Evolutionary conservation across 2,113 vertebrate species (phyloP).

Genomic region (Herpetotheres cachinnans): DNA sequence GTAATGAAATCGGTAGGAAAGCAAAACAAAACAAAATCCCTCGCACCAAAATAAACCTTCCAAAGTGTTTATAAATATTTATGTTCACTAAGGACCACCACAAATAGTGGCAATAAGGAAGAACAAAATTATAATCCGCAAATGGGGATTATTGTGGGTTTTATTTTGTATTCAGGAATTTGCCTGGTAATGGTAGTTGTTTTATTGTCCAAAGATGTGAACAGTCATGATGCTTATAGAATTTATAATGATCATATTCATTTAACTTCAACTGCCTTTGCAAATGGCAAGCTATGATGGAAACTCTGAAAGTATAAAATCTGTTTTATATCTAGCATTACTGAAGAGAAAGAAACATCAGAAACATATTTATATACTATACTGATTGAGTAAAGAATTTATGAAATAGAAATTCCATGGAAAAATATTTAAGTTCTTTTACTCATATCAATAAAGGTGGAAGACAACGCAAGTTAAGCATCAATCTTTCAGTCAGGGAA

Average conservation of each 20-base stretch:
- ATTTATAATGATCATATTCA: not conserved
- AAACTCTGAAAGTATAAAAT: not conserved
- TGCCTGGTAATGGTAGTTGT: not conserved
- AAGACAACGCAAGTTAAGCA: not conserved
- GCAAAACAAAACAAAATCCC: not conserved
- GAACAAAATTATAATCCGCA: not conserved
- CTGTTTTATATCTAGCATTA: not conserved
- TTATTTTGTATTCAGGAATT: not conserved
- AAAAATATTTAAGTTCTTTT: not conserved
- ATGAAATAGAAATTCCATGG: not conserved
- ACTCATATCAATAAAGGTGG: not conserved
- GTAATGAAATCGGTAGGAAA: not conserved
- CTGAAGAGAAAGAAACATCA: not conserved
- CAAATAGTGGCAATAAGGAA: not conserved
- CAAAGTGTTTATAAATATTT: not conserved
- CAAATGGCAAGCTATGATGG: not conserved
- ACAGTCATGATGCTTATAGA: not conserved
- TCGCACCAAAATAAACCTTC: not conserved
- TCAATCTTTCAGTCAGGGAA: not conserved
- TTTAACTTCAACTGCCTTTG: not conserved
- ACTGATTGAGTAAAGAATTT: not conserved
- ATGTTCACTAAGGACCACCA: not conserved
- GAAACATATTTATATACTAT: not conserved
- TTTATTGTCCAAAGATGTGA: not conserved
- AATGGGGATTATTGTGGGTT: not conserved